These are phyloP conservation scores for Enteromius radiatus DNA, from an alignment of 2,797 vertebrate species.

Conservation along the genomic window DNA sequence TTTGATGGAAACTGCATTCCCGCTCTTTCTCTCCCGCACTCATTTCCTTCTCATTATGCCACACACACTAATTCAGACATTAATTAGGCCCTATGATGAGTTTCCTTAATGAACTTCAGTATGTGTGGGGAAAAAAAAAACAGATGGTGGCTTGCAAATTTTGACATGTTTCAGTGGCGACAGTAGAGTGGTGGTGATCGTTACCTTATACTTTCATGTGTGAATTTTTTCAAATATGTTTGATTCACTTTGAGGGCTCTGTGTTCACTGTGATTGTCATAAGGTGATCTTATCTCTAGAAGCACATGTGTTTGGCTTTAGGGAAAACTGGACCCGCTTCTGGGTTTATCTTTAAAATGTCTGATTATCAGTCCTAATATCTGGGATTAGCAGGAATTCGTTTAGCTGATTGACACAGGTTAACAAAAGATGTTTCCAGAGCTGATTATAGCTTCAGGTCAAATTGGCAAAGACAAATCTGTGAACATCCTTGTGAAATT, in stretches of 20 bases:
- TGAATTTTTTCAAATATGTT: constrained; percentile 1
- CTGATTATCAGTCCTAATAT: constrained; percentile 34
- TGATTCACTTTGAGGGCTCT: constrained; percentile 8
- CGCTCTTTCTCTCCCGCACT: constrained; percentile 46
- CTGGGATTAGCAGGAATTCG: constrained; percentile 36
- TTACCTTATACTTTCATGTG: constrained; percentile 8
- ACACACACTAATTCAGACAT: constrained; percentile 61
- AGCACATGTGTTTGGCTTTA: constrained; percentile 1
- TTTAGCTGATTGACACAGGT: constrained; percentile 19
- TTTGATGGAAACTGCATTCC: constrained; percentile 43
- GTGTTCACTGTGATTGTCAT: neutral
- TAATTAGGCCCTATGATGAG: constrained; percentile 65
- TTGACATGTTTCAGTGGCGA: constrained; percentile 35
- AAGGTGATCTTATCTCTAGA: constrained; percentile 17
- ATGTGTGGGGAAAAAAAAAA: constrained; percentile 36
- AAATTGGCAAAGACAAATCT: neutral
- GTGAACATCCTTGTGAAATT: neutral
- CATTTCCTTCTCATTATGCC: constrained; percentile 66
- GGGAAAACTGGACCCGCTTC: constrained; percentile 13
- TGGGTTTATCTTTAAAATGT: constrained; percentile 15
- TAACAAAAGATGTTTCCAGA: neutral
- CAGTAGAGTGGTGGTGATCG: constrained; percentile 11
- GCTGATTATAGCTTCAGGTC: constrained; percentile 12
- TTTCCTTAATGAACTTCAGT: constrained; percentile 65
- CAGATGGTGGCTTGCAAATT: constrained; percentile 60